Evolutionary conservation across 92 coral and sea anemone species (phyloP).

Genomic region (Epizoanthus illoricatus): DNA sequence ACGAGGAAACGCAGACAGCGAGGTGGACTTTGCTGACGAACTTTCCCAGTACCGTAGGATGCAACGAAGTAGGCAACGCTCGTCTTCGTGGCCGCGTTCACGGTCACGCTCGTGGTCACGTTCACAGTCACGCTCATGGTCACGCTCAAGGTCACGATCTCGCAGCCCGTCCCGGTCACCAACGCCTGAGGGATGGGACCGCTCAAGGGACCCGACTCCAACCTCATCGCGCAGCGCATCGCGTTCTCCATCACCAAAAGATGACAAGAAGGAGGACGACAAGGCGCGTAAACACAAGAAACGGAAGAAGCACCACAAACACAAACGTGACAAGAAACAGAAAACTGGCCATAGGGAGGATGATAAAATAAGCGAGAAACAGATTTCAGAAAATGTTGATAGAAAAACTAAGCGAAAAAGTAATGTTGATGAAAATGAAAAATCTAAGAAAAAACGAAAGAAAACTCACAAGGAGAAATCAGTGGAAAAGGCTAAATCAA

Average conservation of each 20-base stretch:
- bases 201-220: conserved; percentile 84
- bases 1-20: conserved; percentile 26
- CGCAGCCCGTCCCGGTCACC: conserved; percentile 80
- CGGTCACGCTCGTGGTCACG: conserved; percentile 72
- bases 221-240: conserved; percentile 60
- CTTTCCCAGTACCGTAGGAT: conserved; percentile 77
- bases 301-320: conserved; percentile 82
- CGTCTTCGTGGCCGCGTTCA: conserved; percentile 70
- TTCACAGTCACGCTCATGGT: conserved; percentile 68
- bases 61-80: conserved; percentile 76
- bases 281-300: conserved; percentile 74
- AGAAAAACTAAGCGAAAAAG: conserved; percentile 46
- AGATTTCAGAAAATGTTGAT: conserved; percentile 34
- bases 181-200: conserved; percentile 98
- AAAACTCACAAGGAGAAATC: conserved; percentile 34
- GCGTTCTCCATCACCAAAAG: background rate
- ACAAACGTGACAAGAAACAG: conserved; percentile 76
- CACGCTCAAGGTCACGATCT: conserved; percentile 72
- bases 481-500: conserved; percentile 30
- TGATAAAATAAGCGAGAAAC: conserved; percentile 22
- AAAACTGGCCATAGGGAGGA: conserved; percentile 50
- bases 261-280: conserved; percentile 41
- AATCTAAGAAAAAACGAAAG: conserved; percentile 52
- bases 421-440: conserved; percentile 47
- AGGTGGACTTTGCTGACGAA: conserved; percentile 77